These are phyloP conservation scores for Leucophenga varia DNA, from an alignment of 1,140 invertebrate species.

Conservation along the genomic window DNA sequence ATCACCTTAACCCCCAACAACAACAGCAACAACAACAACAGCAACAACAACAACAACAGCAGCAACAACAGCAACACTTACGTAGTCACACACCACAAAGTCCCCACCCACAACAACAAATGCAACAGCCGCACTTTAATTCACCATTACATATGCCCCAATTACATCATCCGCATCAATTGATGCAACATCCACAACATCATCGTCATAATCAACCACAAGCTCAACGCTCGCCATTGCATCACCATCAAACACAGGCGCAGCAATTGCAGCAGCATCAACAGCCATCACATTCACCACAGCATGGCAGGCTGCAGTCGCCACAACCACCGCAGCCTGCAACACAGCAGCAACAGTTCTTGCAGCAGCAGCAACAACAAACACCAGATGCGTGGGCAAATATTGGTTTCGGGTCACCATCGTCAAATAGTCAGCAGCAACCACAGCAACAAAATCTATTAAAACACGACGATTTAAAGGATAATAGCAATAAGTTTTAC, in stretches of 20 bases:
- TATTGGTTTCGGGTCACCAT: constrained; percentile 31
- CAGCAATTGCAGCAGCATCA: constrained; percentile 38
- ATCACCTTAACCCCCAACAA: constrained; percentile 13
- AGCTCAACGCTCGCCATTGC: constrained; percentile 31
- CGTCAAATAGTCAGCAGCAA: constrained; percentile 36
- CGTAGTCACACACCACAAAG: constrained; percentile 51
- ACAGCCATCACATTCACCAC: constrained; percentile 36
- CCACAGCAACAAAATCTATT: constrained; percentile 34
- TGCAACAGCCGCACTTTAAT: constrained; percentile 38
- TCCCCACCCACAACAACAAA: constrained; percentile 39
- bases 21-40: constrained; percentile 19
- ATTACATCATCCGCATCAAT: constrained; percentile 48
- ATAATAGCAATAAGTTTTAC: constrained; percentile 42
- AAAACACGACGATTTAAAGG: constrained; percentile 14
- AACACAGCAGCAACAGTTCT: constrained; percentile 31
- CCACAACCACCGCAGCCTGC: constrained; percentile 37
- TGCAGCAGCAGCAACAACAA: constrained; percentile 27
- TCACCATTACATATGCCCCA: constrained; percentile 46
- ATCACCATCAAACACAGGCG: constrained; percentile 25
- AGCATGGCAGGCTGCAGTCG: constrained; percentile 38
- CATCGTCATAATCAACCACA: constrained; percentile 34
- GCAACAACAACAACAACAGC: constrained; percentile 29
- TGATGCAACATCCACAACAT: constrained; percentile 26
- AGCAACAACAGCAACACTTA: constrained; percentile 36
- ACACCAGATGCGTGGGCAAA: constrained; percentile 39